Percentiles rank a stretch among this genome's conserved stretches.
These are phyloP conservation scores for Hydriomena furcata DNA, from an alignment of 2,888 invertebrate genomes.

Conservation along the genomic window DNA sequence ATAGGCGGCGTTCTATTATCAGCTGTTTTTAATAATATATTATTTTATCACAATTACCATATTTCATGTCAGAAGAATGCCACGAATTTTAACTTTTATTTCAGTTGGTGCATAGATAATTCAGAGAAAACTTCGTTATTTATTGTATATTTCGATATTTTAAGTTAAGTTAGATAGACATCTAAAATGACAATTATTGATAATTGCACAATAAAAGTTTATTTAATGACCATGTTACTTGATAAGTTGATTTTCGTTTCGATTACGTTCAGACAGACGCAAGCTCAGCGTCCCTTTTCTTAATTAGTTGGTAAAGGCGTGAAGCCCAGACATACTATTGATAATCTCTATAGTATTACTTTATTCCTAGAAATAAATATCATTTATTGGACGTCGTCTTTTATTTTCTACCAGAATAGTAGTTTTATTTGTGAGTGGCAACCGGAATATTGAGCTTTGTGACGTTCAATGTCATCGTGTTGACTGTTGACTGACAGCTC, in stretches of 20 bases:
- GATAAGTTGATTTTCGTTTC: slow-evolving; percentile 1
- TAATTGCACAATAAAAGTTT: slow-evolving; percentile 29
- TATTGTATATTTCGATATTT: slow-evolving; percentile 41
- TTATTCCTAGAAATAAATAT: slow-evolving; percentile 67
- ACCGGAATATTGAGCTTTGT: slow-evolving; percentile 21
- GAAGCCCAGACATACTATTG: slow-evolving; percentile 43
- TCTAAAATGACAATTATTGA: slow-evolving; percentile 29
- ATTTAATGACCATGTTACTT: slow-evolving; percentile 18
- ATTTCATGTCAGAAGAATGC: neutral
- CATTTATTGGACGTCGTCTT: slow-evolving; percentile 62
- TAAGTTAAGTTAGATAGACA: slow-evolving; percentile 20
- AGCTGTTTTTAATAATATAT: neutral
- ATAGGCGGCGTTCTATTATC: too few relatives aligned
- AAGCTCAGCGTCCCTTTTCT: slow-evolving; percentile 41
- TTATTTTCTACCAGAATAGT: slow-evolving; percentile 31
- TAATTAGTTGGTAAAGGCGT: slow-evolving; percentile 35
- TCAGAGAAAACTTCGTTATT: slow-evolving; percentile 21
- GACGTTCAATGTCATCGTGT: slow-evolving; percentile 24
- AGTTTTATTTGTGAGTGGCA: slow-evolving; percentile 20
- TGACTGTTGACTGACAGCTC: slow-evolving; percentile 8
- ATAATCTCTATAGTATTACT: slow-evolving; percentile 67
- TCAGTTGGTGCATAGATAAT: slow-evolving; percentile 1
- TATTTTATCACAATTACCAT: slow-evolving; percentile 2
- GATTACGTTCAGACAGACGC: too few relatives aligned
- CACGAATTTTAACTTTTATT: neutral